Evolutionary conservation across 2,888 invertebrate species (phyloP).

Genomic region (Agrotis segetum): DNA sequence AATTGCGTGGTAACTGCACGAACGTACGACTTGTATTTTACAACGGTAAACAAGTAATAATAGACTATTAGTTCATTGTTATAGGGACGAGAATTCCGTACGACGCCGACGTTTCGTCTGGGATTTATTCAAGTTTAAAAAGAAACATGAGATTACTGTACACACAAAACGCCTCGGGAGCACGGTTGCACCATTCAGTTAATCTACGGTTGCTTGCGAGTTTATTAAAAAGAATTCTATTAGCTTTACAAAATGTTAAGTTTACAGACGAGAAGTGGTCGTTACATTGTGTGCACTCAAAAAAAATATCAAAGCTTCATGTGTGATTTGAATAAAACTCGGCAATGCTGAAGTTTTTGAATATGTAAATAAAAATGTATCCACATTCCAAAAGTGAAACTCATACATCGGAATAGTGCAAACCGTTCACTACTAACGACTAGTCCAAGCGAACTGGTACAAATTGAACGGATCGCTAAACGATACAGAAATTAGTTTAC

Average conservation of each 20-base stretch:
- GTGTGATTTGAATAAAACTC: not conserved
- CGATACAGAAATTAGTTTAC: conserved; percentile 49
- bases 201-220: conserved; percentile 32
- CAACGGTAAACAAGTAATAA: conserved; percentile 37
- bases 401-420: conserved; percentile 9
- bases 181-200: conserved; percentile 45
- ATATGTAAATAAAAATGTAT: conserved; percentile 11
- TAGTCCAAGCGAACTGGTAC: conserved; percentile 14
- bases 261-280: not conserved
- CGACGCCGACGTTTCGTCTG: conserved; percentile 25
- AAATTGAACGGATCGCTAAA: conserved; percentile 36
- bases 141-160: conserved; percentile 53
- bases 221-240: conserved; percentile 26
- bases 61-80: conserved; percentile 37
- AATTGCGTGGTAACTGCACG: conserved; percentile 56
- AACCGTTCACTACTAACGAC: conserved; percentile 9
- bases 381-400: conserved; percentile 16
- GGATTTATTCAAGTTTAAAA: conserved; percentile 52
- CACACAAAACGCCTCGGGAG: conserved; percentile 49
- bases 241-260: conserved; percentile 28
- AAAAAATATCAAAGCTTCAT: conserved; percentile 6
- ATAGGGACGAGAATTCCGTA: conserved; percentile 39
- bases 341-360: not conserved
- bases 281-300: not conserved
- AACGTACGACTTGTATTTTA: conserved; percentile 43